phyloP scores from a whole-genome alignment of 64 coral and sea anemone species.

The Pachyseris speciosa region DNA sequence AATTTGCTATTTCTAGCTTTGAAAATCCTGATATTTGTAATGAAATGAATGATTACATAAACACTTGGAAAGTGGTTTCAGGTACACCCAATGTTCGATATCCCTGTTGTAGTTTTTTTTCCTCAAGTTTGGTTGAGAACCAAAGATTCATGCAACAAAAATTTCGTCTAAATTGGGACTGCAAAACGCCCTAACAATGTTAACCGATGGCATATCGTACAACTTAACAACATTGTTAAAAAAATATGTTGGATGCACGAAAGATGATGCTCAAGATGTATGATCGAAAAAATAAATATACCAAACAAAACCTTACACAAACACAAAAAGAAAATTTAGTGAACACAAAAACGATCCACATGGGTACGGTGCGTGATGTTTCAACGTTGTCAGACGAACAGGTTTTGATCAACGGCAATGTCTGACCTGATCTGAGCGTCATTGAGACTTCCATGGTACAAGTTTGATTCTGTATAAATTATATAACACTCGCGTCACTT shows the following conservation, averaged over 20 bases:
- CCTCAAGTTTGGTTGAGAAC: no score
- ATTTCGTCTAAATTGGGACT: no score
- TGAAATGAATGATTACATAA: not conserved
- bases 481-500: not conserved
- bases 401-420: not conserved
- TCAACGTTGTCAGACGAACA: not conserved
- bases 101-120: no score
- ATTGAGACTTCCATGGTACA: no score
- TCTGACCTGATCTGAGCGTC: not conserved
- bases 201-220: no score
- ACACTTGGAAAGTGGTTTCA: no score
- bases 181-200: no score
- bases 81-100: no score
- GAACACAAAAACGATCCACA: not conserved
- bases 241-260: not conserved
- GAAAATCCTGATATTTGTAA: not conserved
- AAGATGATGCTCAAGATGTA: not conserved
- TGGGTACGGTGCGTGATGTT: not conserved
- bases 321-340: not conserved
- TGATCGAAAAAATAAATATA: not conserved
- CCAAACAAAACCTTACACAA: not conserved
- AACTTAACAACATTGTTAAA: no score
- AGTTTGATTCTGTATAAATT: not conserved
- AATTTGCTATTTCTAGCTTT: not conserved
- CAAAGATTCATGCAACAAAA: no score